Evolutionary conservation across 2,113 vertebrate genomes (phyloP).

Genomic region (Oreochromis tanganicae): DNA sequence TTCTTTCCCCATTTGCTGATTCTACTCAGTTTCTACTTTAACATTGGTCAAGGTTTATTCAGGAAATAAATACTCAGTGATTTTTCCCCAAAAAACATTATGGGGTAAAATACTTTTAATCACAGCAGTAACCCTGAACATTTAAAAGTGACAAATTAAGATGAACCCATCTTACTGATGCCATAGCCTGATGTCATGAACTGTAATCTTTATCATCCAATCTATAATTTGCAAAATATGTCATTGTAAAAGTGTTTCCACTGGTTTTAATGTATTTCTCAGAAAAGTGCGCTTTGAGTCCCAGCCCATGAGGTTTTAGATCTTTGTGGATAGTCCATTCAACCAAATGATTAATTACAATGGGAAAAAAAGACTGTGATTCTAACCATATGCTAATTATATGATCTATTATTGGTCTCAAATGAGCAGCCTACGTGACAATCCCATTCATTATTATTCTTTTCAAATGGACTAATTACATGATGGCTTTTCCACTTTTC

Average conservation of each 20-base stretch:
- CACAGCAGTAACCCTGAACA: not conserved
- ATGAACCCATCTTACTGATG: not conserved
- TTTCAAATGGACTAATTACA: conserved; percentile 45
- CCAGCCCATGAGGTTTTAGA: not conserved
- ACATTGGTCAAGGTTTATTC: not conserved
- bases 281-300: not conserved
- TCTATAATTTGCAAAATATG: not conserved
- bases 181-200: not conserved
- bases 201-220: not conserved
- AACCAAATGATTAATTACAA: conserved; percentile 31
- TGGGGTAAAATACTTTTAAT: not conserved
- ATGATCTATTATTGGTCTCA: conserved; percentile 42
- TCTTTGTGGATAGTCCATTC: not conserved
- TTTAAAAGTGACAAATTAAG: not conserved
- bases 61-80: not conserved
- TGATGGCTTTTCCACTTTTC: not conserved
- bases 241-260: not conserved
- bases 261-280: not conserved
- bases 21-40: not conserved
- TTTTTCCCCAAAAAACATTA: not conserved
- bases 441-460: conserved; percentile 49
- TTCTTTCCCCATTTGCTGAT: not conserved
- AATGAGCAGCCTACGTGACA: conserved; percentile 37
- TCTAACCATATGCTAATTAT: conserved; percentile 36
- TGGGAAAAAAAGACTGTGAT: not conserved